Base-by-base conservation (phyloP, 1,140 invertebrate species). In the Chlorops oryzae region DNA sequence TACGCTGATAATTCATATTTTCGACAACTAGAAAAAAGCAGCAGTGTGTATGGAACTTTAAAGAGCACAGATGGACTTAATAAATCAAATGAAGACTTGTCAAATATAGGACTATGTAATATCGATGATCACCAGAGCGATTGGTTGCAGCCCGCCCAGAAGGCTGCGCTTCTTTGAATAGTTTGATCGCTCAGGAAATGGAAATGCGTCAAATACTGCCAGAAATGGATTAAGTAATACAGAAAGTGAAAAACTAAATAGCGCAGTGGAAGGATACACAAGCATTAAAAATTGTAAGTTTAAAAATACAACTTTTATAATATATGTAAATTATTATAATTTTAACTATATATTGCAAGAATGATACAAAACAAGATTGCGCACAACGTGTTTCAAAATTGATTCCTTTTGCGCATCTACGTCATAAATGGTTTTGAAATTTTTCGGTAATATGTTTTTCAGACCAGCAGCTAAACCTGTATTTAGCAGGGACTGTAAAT, bases 1-100 rank as follows among this genome's bases (percentile, higher is more conserved):
- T 95, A 95, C 72, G 92, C 92, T 0, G 92, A 95, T 73, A 92
- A 88, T 54, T 91, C 88, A 49, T 93, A 94, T 65, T 92, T 89
- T 20, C 89, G 87, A 62, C 85, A 88, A 52, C 77, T 88, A 37
- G 87, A 88, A 54, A 78, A 77, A 1, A 75, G 63, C 41, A 61
- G 62, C 51, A 55, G 52, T 82, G 69, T 68, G 22, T 72, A 71
- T 40, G 73, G 72, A 15, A 74, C 70, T 22, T 48, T 74, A 1
- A 71, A 69, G 32, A 69, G 61, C 47, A 75, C 76, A 10, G 75
- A 77, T 32, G 78, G 77, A 40, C 84, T 65, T 84, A 67, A 58
- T 43, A 68, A 70, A 51, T 70, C 67, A 3, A 70, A 68, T 44
- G 67, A 63, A 3, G 67, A 70, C 48, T 42, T 70, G 40, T 60